Base-by-base conservation (phyloP, 2,797 vertebrate species). In the Melopsittacus undulatus region DNA sequence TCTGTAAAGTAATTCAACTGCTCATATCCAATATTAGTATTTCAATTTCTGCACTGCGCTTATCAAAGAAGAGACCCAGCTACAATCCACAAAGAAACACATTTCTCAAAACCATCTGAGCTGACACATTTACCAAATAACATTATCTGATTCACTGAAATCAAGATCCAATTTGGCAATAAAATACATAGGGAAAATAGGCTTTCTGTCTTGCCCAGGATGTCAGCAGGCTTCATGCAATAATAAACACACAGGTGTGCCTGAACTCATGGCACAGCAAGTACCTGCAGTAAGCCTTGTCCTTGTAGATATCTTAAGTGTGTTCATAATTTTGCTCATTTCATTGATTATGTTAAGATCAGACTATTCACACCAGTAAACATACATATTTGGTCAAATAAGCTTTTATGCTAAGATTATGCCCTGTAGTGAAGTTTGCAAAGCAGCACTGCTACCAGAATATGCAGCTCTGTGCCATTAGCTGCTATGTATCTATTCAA, bases 71-170 rank as follows among this genome's bases (percentile, higher is more conserved):
- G 26, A 88, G 51, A 80, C 7, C 18, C 52, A 81, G 43, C 57
- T 89, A 80, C 46, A 54, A 10, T 86, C 88, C 84, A 51, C 59
- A 86, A 78, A n/a, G 32, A 83, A 86, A 80, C 10, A 17, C 30
- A 32, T 76, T 94, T 92, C 93, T 83, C 66, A 91, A 92, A 95
- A 36, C 40, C 69, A 75, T 76, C 57, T 51, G 46, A 95, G 62
- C 63, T 1, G 0, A 83, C 38, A 75, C 0, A 0, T 81, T 89
- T 76, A 86, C 69, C 43, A n/a, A 91, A 93, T 82, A 91, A 72
- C 57, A 38, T 51, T 84, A 36, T 87, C 85, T 87, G 78, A 75
- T 73, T 96, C 68, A 59, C 22, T 32, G 46, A 94, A 85, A 92
- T 75, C 57, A 73, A 92, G 84, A 90, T 76, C 40, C 51, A 76